phyloP scores from a whole-genome alignment of 2,797 vertebrate genomes.

The Atherinosoma microstoma region DNA sequence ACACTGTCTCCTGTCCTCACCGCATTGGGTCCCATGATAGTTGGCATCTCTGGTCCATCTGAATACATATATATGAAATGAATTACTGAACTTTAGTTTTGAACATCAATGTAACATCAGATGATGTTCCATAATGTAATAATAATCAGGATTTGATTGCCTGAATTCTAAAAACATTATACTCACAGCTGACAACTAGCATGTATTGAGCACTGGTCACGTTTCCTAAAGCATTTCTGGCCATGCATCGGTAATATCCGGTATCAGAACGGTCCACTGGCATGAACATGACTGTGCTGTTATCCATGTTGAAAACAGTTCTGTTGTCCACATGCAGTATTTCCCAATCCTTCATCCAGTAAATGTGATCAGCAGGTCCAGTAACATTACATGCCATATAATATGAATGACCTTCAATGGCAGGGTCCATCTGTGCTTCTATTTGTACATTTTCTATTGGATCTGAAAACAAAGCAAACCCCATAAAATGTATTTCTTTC shows the following conservation, averaged over 20 bases:
- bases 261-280: conserved; percentile 30
- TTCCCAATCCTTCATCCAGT: conserved; percentile 66
- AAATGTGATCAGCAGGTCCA: conserved; percentile 47
- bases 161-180: conserved; percentile 8
- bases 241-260: conserved; percentile 66
- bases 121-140: background rate
- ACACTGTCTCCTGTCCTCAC: conserved; percentile 24
- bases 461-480: conserved; percentile 50
- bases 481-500: background rate
- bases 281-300: conserved; percentile 59
- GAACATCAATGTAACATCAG: background rate
- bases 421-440: background rate
- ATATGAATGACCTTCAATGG: conserved; percentile 45
- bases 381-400: conserved; percentile 59
- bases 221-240: conserved; percentile 46
- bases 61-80: conserved; percentile 19
- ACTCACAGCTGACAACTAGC: conserved; percentile 76
- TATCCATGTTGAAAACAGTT: conserved; percentile 26
- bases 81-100: too few relatives aligned
- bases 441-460: conserved; percentile 40
- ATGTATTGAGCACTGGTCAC: conserved; percentile 40
- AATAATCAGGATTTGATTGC: background rate
- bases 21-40: conserved; percentile 29
- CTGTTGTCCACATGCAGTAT: conserved; percentile 22
- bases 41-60: conserved; percentile 62